Conservation (phyloP, 2,113 vertebrate species). For the Acrocephalus arundinaceus region DNA sequence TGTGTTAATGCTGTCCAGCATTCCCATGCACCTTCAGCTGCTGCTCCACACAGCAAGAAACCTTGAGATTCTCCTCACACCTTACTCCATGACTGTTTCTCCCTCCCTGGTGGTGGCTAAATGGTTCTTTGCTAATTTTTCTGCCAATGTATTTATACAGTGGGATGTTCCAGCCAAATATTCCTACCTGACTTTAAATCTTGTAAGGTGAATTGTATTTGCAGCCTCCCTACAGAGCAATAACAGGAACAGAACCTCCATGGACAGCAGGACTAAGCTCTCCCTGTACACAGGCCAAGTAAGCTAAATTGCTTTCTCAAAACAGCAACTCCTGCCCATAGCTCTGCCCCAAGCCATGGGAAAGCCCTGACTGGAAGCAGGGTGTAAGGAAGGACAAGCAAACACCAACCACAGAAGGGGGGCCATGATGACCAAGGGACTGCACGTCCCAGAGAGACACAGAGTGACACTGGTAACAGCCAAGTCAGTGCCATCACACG, state of each 20-base stretch:
- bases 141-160: background rate
- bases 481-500: fast-evolving
- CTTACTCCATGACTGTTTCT: background rate
- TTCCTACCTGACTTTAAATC: background rate
- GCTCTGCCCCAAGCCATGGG: background rate
- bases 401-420: background rate
- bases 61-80: background rate
- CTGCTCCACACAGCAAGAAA: background rate
- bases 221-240: background rate
- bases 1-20: fast-evolving
- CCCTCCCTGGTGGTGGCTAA: background rate
- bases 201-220: background rate
- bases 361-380: background rate
- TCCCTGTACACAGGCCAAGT: background rate
- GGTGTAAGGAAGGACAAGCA: background rate
- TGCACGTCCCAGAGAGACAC: background rate
- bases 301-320: background rate
- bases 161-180: background rate
- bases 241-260: background rate
- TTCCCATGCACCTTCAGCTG: background rate
- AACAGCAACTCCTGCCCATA: background rate
- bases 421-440: background rate
- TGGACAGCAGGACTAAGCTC: background rate
- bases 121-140: background rate
- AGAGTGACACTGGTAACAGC: background rate